Evolutionary conservation across 2,888 invertebrate genomes (phyloP), one percentile per base, ranked within the genome.

Genomic region (Oxyteleia sp.): DNA sequence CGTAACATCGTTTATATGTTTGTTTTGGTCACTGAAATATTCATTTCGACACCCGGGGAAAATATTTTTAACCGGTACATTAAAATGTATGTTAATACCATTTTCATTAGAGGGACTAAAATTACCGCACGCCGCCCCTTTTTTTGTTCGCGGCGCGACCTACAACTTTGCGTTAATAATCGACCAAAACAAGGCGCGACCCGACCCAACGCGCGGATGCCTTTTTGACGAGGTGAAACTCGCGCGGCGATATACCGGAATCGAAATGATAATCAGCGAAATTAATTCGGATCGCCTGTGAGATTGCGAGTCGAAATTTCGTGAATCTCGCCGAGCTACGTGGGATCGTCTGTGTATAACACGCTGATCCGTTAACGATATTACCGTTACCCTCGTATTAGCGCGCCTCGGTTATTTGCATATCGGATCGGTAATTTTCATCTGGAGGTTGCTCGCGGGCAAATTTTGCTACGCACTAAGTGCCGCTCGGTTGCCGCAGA

Each of bases 401-500:
- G 88, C 86, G 88, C 88, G 89, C 87, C 81, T 79, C 51, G 85
- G 84, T 85, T 88, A 90, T 90, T 90, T 90, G 90, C 90, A 90
- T 90, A 90, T 90, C 90, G 88, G 90, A 90, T 90, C 89, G 89
- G 89, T 88, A 89, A 89, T 89, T 90, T 89, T 90, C 87, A 88
- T 87, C 86, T 57, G 53, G 38, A 64, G 61, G 61, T 43, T 45
- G 69, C 82, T 76, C 51, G 69, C 53, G 59, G 78, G 64, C 72
- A 82, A 57, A 72, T 72, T 57, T 49, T 69, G 76, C 59, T 23
- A 41, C 45, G 76, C 68, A 53, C 64, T 41, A 53, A 66, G 51
- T 32, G 51, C 53, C 49, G 68, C 45, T 15, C 43, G 63, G 43
- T 13, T 69, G 53, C 74, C 61, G n/a, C n/a, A 38, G 38, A 38